A percentile compares a stretch with the other conserved stretches of the same genome.
Evolutionary conservation across 2,888 invertebrate species (phyloP).

Genomic region (Isotomurus palustris): DNA sequence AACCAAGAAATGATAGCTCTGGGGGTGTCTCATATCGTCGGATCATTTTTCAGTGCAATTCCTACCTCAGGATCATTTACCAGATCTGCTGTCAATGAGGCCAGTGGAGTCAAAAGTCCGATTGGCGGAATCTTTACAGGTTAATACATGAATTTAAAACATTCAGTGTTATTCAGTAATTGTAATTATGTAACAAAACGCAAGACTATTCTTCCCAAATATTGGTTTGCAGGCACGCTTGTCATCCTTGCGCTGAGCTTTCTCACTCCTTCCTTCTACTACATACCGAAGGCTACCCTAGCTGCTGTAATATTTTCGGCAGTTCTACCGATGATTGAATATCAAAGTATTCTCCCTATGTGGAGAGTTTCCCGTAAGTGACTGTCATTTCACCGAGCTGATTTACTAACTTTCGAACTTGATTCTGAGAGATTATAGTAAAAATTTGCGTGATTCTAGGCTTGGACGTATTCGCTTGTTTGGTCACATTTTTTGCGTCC

Average conservation of each 20-base stretch:
- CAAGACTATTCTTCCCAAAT: neutral
- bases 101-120: constrained; percentile 82
- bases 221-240: constrained; percentile 57
- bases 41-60: constrained; percentile 78
- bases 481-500: constrained; percentile 64
- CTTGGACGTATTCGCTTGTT: constrained; percentile 63
- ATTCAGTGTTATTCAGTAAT: neutral
- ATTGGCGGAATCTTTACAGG: constrained; percentile 74
- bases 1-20: constrained; percentile 88
- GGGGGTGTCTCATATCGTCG: constrained; percentile 74
- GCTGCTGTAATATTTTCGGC: constrained; percentile 92
- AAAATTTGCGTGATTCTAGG: constrained; percentile 53
- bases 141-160: constrained; percentile 46
- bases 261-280: constrained; percentile 83
- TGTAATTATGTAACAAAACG: neutral
- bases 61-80: constrained; percentile 85
- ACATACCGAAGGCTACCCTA: constrained; percentile 79
- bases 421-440: neutral
- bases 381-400: neutral
- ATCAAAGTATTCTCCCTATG: constrained; percentile 34
- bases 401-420: neutral
- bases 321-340: constrained; percentile 91
- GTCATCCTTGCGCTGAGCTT: constrained; percentile 76
- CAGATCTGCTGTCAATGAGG: constrained; percentile 80
- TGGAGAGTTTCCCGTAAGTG: constrained; percentile 40